Evolutionary conservation across 2,888 invertebrate genomes (phyloP).

Genomic region (Chesias legatella): DNA sequence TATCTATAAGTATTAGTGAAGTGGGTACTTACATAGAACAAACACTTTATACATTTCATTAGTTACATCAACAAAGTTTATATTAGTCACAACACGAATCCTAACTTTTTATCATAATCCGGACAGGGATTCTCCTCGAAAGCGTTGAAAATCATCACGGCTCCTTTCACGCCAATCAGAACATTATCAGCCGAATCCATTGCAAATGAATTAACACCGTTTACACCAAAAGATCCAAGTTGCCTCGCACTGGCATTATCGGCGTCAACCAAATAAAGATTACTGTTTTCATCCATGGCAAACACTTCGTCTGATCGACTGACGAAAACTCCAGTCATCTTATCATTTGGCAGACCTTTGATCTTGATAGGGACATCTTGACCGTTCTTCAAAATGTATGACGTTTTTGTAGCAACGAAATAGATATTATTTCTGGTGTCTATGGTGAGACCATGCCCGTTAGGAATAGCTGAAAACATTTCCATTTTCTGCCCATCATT

Average conservation of each 20-base stretch:
- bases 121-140: conserved; percentile 58
- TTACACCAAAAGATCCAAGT: conserved; percentile 54
- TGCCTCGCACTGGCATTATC: conserved; percentile 53
- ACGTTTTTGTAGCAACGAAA: conserved; percentile 64
- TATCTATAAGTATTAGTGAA: too few species aligned
- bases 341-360: conserved; percentile 58
- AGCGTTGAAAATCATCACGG: conserved; percentile 55
- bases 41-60: too few species aligned
- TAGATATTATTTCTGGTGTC: conserved; percentile 66
- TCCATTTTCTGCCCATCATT: conserved; percentile 60
- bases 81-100: conserved; percentile 6
- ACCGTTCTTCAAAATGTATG: conserved; percentile 57
- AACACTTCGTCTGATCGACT: conserved; percentile 61
- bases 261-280: conserved; percentile 54
- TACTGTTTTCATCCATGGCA: conserved; percentile 69
- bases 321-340: conserved; percentile 64
- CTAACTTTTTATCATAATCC: conserved; percentile 41
- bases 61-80: conserved; percentile 3
- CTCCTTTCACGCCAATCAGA: conserved; percentile 58
- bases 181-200: conserved; percentile 67
- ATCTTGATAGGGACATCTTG: conserved; percentile 60
- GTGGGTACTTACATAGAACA: too few species aligned
- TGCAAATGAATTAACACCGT: conserved; percentile 65
- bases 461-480: conserved; percentile 55
- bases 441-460: conserved; percentile 65